These are phyloP conservation scores for Ctenomys sociabilis DNA, from an alignment of 2,113 vertebrate genomes.

Conservation along the genomic window DNA sequence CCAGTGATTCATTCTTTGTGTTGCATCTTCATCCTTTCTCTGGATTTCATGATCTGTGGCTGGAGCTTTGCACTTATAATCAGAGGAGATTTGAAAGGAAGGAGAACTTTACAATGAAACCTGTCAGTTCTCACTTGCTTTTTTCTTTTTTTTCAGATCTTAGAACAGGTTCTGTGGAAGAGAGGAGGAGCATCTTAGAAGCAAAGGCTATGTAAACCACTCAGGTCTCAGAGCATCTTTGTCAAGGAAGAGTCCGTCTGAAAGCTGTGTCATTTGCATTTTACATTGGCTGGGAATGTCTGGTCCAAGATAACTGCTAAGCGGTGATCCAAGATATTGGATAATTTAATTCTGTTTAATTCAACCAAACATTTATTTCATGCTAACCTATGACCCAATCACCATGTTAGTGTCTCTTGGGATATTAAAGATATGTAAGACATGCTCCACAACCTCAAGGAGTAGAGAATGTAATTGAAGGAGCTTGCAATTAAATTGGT, in stretches of 20 bases:
- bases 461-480: conserved; percentile 64
- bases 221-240: neutral
- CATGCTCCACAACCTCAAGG: conserved; percentile 38
- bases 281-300: neutral
- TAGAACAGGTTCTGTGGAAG: neutral
- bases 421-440: conserved; percentile 70
- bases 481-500: neutral
- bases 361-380: conserved; percentile 69
- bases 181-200: neutral
- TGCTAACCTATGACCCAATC: conserved; percentile 34
- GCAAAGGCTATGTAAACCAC: neutral
- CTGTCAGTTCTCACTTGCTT: neutral
- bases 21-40: neutral
- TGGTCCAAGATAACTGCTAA: neutral
- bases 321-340: neutral
- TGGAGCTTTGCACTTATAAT: neutral
- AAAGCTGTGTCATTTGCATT: neutral
- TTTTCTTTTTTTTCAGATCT: no score
- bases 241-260: neutral
- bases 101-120: neutral
- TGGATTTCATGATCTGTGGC: neutral
- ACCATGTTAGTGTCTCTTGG: conserved; percentile 21
- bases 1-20: neutral
- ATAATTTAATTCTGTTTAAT: conserved; percentile 66
- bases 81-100: neutral